Evolutionary conservation across 2,888 invertebrate species (phyloP).

Genomic region (Athetis lepigone): DNA sequence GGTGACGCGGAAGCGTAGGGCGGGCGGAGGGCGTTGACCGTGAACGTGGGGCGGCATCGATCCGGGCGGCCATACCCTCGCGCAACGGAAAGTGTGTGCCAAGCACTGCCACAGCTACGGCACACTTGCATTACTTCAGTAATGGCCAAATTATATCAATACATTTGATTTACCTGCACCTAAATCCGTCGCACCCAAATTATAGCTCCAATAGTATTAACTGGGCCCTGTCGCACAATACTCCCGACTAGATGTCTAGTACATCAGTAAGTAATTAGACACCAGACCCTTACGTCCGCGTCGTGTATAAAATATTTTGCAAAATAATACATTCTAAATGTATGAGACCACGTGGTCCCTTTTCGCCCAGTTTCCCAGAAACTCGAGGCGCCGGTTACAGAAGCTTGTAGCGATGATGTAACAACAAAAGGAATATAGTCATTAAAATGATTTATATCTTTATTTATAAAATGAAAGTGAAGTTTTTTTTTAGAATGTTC

Average conservation of each 20-base stretch:
- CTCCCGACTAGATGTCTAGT: conserved; percentile 7
- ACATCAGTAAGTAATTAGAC: conserved; percentile 1
- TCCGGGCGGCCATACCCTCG: conserved; percentile 88
- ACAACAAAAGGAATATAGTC: conserved; percentile 27
- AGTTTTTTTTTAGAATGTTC: too few species aligned
- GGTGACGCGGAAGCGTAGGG: conserved; percentile 89
- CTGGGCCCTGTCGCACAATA: background rate
- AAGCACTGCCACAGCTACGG: conserved; percentile 43
- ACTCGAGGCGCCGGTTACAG: conserved; percentile 17
- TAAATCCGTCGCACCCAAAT: background rate
- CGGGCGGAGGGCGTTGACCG: conserved; percentile 91
- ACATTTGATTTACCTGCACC: background rate
- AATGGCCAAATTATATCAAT: background rate
- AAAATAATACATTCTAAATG: conserved; percentile 29
- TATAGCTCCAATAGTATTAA: background rate
- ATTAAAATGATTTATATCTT: too few species aligned
- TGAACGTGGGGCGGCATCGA: conserved; percentile 90
- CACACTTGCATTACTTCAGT: conserved; percentile 38
- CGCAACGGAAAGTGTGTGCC: conserved; percentile 86
- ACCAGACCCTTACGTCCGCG: conserved; percentile 7
- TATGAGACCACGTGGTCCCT: conserved; percentile 28
- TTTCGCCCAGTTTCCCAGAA: conserved; percentile 18
- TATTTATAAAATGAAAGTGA: too few species aligned
- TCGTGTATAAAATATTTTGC: too few species aligned
- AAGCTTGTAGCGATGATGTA: conserved; percentile 20